phyloP scores from a whole-genome alignment of 2,113 vertebrate species.

The Brachirus orientalis region DNA sequence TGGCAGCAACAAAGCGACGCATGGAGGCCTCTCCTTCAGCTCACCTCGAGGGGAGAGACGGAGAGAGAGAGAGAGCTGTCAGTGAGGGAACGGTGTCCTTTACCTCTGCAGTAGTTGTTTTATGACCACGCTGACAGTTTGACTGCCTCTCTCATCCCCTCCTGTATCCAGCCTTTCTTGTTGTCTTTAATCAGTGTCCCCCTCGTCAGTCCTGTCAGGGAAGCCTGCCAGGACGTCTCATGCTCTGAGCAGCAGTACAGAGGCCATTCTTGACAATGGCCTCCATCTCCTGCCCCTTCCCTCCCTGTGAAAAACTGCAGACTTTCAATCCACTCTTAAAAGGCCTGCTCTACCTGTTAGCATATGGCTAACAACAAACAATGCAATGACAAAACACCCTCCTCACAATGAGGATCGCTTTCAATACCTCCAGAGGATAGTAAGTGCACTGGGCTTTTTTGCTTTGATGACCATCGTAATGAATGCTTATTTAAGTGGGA shows the following conservation, averaged over 20 bases:
- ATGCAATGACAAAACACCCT: constrained; percentile 16
- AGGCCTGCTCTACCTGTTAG: constrained; percentile 38
- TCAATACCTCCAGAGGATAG: constrained; percentile 28
- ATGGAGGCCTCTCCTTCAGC: constrained; percentile 35
- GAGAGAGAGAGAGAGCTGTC: constrained; percentile 60
- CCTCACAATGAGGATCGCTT: constrained; percentile 34
- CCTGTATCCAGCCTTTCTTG: constrained; percentile 54
- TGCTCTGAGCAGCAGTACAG: constrained; percentile 44
- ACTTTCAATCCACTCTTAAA: constrained; percentile 34
- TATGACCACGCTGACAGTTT: constrained; percentile 78
- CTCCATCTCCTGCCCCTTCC: constrained; percentile 51
- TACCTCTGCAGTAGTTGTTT: constrained; percentile 67
- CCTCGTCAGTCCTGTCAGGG: constrained; percentile 41
- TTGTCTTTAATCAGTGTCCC: constrained; percentile 76
- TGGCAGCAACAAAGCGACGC: constrained; percentile 1
- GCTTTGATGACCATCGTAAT: constrained; percentile 52
- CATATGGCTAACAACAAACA: constrained; percentile 33
- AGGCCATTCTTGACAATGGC: constrained; percentile 63
- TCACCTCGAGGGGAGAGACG: constrained; percentile 27
- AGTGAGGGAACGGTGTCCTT: constrained; percentile 72
- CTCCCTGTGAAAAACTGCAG: constrained; percentile 7
- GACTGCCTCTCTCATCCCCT: constrained; percentile 71
- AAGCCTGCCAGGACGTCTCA: constrained; percentile 46
- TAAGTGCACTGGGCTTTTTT: neutral
- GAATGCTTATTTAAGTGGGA: constrained; percentile 42